Base-by-base conservation (phyloP, 2,113 vertebrate species). In the Petrocephalus zakoni region DNA sequence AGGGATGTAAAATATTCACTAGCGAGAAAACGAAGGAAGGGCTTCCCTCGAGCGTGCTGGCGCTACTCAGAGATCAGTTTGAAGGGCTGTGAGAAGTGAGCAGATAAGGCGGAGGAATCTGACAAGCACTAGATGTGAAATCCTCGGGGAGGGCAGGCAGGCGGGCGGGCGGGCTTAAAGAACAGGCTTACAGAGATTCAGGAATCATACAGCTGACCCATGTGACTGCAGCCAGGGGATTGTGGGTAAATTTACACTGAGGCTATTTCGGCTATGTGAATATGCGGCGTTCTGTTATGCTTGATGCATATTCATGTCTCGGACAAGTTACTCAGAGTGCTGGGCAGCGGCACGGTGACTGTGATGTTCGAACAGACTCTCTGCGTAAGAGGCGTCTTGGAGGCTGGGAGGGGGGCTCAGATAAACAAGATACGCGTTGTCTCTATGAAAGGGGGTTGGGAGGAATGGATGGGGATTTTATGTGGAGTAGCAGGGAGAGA, bases 1-100 rank as follows among this genome's bases (percentile, higher is more conserved):
- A 53, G 85, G 3, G 0, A 29, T 88, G 92, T 94, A 86, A 95
- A 95, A 95, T 94, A 95, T 95, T 94, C 93, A 95, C 92, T 89
- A 61, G 90, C 90, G 93, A 90, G 92, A 42, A 29, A 42, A 78
- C 0, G 94, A 94, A 95, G 95, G 94, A 95, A 94, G 88, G 83
- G 5, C 52, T 91, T 83, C 91, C 89, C 88, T 88, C 90, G 89
- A 88, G 92, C 93, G 94, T 92, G 88, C 91, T 92, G 93, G 91
- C 91, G 92, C 93, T 93, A 94, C 93, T 94, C 94, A 92, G 89
- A 91, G 89, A 72, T 92, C 89, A 58, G 89, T 90, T 85, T 88
- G 90, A 90, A 94, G 94, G 94, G 55, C 72, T n/a, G 56, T 1
- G 5, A 29, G 90, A 75, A 90, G 68, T 51, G 81, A 19, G 84